These are phyloP conservation scores for Lagopus leucura DNA, from an alignment of 2,113 vertebrate species.

Conservation along the genomic window DNA sequence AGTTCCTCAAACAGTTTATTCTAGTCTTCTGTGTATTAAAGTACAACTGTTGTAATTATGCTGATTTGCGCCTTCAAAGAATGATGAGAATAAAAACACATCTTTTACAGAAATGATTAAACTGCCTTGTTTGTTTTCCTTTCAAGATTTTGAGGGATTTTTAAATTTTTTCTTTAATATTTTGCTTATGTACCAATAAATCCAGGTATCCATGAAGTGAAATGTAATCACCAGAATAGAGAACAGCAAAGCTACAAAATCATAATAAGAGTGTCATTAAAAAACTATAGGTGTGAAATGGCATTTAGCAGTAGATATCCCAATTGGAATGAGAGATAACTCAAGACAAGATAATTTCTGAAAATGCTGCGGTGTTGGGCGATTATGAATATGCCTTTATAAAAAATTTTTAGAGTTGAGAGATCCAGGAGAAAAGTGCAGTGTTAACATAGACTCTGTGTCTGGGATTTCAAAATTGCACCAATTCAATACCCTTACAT, in stretches of 20 bases:
- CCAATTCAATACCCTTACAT: not conserved
- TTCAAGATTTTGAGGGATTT: not conserved
- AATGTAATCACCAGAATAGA: not conserved
- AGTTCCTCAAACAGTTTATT: not conserved
- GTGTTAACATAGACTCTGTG: not conserved
- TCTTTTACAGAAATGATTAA: not conserved
- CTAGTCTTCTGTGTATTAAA: not conserved
- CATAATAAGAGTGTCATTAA: not conserved
- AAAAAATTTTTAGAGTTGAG: not conserved
- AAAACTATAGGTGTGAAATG: not conserved
- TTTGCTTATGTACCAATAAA: not conserved
- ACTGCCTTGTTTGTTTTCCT: not conserved
- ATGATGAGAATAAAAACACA: not conserved
- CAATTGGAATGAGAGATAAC: not conserved
- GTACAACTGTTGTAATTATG: not conserved
- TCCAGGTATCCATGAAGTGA: not conserved
- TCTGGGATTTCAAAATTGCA: not conserved
- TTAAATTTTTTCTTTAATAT: not conserved
- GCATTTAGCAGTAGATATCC: not conserved
- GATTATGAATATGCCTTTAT: not conserved
- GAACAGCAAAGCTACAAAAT: not conserved
- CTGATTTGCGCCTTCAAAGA: not conserved
- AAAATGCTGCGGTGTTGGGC: not conserved
- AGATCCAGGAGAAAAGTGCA: not conserved
- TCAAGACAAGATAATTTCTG: not conserved